These are phyloP conservation scores for Cirrhinus mrigala DNA, from an alignment of 2,797 vertebrate species.

Conservation along the genomic window DNA sequence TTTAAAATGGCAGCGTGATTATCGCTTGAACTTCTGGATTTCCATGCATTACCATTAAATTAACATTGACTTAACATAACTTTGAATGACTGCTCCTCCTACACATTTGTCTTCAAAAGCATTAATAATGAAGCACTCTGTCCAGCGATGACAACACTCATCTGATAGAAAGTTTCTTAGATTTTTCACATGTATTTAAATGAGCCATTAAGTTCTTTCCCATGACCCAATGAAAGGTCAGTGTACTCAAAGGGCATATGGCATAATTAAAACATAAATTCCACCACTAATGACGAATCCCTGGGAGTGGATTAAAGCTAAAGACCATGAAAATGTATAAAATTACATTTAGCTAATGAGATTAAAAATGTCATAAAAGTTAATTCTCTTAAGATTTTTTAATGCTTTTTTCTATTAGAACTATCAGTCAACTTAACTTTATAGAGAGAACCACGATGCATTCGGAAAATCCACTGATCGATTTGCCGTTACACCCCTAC, in stretches of 20 bases:
- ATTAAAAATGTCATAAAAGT: constrained; percentile 17
- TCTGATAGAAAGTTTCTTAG: constrained; percentile 35
- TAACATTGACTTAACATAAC: constrained; percentile 48
- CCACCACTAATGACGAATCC: constrained; percentile 52
- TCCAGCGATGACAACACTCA: constrained; percentile 40
- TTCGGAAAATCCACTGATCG: no score
- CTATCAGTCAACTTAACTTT: background rate
- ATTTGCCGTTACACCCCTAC: no score
- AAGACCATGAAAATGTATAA: constrained; percentile 45
- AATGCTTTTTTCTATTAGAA: background rate
- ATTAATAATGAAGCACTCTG: constrained; percentile 38
- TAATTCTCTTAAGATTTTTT: background rate
- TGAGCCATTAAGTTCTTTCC: constrained; percentile 20
- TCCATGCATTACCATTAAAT: constrained; percentile 52
- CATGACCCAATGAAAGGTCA: constrained; percentile 51
- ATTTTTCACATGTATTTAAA: constrained; percentile 53
- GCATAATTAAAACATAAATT: constrained; percentile 59
- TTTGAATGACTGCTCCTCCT: constrained; percentile 31
- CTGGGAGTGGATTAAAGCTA: constrained; percentile 41
- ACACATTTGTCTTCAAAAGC: constrained; percentile 31
- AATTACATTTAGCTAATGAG: constrained; percentile 44
- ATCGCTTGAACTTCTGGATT: constrained; percentile 39
- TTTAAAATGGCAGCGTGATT: constrained; percentile 32
- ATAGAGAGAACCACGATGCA: no score
- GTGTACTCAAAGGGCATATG: constrained; percentile 49